Base-by-base conservation (phyloP, 2,113 vertebrate species). In the Pardalotus punctatus region DNA sequence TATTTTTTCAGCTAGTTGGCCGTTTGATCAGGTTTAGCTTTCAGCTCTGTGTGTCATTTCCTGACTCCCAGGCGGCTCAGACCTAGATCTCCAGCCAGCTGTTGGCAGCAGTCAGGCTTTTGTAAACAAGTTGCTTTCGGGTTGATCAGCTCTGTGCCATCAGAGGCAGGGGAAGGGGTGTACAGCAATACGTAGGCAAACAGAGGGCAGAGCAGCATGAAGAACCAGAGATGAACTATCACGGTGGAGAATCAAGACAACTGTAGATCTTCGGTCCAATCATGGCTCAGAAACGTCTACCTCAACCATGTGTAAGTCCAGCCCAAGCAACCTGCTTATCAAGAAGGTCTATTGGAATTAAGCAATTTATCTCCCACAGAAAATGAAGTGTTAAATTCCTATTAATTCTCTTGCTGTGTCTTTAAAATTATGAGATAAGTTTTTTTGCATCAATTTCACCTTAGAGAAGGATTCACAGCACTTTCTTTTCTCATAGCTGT, bases 31-130 rank as follows among this genome's bases (percentile, higher is more conserved):
- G 81, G 62, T 93, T 96, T 88, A 86, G 86, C 90, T 96, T 96
- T 95, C 70, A 95, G 93, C 50, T 80, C 43, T 76, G 71, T 95
- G 78, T 96, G 95, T 97, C 86, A 93, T 94, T 97, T 97, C 97
- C 97, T 97, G 95, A 14, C 92, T 95, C 92, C 84, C 88, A 91
- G 86, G 90, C 81, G 0, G 91, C 83, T 95, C 90, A 92, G 85
- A 51, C 29, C 88, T 93, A 93, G 94, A 92, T 90, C 88, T 91
- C 78, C 58, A 88, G 74, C 73, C 81, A 93, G 88, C 70, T 91
- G 54, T 62, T 86, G 88, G 93, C 91, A 93, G 86, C 43, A 78
- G 81, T 36, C 38, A 72, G 58, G 61, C 66, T 74, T 54, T 48
- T 89, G 64, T 86, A 86, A 93, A 95, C 73, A 92, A 92, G 64